Percentiles rank a stretch among this genome's conserved stretches.
Evolutionary conservation across 2,113 vertebrate species (phyloP).

Genomic region (Ptychochromis oligacanthus): DNA sequence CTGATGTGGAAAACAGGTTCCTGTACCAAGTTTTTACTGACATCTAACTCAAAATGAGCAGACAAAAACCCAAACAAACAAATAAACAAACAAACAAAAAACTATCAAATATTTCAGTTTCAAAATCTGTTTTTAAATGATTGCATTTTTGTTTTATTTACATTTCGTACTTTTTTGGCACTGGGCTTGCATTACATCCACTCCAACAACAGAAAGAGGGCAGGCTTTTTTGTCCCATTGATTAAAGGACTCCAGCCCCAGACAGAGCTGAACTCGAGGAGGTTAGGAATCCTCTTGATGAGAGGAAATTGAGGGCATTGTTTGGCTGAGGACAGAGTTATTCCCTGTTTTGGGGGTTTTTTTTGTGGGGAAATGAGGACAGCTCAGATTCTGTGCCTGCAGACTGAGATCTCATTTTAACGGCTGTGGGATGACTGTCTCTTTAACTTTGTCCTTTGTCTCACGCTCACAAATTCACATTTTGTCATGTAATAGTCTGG

Average conservation of each 20-base stretch:
- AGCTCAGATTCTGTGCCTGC: background rate
- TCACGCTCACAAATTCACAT: background rate
- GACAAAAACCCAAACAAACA: no score
- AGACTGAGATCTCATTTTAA: background rate
- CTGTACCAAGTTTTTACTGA: no score
- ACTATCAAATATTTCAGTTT: background rate
- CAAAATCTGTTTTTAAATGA: background rate
- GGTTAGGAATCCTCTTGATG: background rate
- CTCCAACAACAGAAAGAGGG: conserved; percentile 3
- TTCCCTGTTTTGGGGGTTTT: background rate
- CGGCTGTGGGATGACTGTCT: background rate
- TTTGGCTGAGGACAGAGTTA: background rate
- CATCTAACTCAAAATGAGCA: no score
- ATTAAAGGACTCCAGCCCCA: background rate
- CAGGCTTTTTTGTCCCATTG: conserved; percentile 17
- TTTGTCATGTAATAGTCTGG: background rate
- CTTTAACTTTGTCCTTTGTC: background rate
- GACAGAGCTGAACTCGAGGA: background rate
- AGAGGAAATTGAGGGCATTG: background rate
- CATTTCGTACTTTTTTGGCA: conserved; percentile 58
- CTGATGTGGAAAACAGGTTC: no score
- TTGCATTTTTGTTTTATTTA: background rate
- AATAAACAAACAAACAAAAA: background rate
- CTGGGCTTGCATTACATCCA: background rate
- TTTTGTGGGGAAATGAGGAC: background rate